phyloP scores from a whole-genome alignment of 2,113 vertebrate genomes.

The Excalfactoria chinensis region DNA sequence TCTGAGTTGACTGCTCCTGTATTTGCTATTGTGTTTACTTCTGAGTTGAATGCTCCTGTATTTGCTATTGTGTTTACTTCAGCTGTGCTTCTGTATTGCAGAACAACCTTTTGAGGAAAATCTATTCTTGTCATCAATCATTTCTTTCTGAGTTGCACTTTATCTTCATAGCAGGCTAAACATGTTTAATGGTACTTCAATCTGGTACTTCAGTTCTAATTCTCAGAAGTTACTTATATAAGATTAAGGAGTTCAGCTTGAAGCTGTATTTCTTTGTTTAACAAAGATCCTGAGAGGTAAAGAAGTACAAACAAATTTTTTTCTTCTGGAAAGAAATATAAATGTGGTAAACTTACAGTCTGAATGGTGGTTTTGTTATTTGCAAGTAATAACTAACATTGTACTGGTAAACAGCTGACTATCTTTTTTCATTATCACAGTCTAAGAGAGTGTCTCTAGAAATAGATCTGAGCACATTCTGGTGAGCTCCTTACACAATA shows the following conservation, averaged over 20 bases:
- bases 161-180: neutral
- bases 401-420: neutral
- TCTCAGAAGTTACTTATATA: neutral
- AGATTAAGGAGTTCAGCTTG: neutral
- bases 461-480: neutral
- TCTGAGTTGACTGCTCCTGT: neutral
- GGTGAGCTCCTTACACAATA: neutral
- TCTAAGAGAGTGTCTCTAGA: neutral
- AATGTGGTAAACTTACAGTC: neutral
- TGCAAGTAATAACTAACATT: neutral
- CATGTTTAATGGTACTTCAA: neutral
- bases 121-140: neutral
- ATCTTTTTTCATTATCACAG: neutral
- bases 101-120: neutral
- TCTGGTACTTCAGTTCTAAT: neutral
- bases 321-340: neutral
- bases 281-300: neutral
- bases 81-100: neutral
- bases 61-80: neutral
- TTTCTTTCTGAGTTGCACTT: neutral
- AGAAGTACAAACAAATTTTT: too few species aligned
- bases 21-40: neutral
- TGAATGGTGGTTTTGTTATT: neutral
- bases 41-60: neutral
- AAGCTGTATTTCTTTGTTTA: neutral